Conservation (phyloP, 2,113 vertebrate species). For the Pygoscelis antarcticus region DNA sequence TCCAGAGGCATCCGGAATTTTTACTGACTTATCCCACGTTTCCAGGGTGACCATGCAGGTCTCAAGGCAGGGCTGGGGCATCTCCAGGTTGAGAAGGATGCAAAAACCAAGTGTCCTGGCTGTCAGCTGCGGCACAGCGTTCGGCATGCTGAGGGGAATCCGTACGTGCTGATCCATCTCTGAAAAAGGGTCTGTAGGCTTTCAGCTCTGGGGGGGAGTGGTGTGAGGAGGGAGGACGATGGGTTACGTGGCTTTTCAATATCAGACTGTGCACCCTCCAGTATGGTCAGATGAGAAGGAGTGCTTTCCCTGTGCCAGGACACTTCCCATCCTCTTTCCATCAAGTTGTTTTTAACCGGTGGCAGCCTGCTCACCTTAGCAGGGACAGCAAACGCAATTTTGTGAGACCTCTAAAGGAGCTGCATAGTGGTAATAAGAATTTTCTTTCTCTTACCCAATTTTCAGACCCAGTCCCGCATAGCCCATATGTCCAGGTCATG, state of each 20-base stretch:
- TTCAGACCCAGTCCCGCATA: background rate
- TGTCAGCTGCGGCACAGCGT: background rate
- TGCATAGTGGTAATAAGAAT: background rate
- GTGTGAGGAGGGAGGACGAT: fast-evolving
- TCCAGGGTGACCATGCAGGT: background rate
- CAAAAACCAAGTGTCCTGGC: background rate
- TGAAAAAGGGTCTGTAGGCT: background rate
- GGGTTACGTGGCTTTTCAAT: background rate
- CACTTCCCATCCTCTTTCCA: background rate
- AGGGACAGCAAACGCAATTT: background rate
- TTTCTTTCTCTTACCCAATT: background rate
- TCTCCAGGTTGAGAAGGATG: background rate
- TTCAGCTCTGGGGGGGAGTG: background rate
- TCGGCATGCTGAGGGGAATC: fast-evolving
- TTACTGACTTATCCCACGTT: background rate
- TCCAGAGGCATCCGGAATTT: background rate
- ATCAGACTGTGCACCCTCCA: background rate
- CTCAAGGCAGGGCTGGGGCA: background rate
- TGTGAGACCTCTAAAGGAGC: background rate
- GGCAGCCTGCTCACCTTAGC: background rate
- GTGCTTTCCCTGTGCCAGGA: background rate
- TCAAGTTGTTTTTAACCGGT: background rate
- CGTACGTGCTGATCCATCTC: fast-evolving
- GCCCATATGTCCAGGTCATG: background rate
- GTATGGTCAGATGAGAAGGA: background rate